Conservation (phyloP, 2,888 invertebrate genomes). For the Pterostichus niger region DNA sequence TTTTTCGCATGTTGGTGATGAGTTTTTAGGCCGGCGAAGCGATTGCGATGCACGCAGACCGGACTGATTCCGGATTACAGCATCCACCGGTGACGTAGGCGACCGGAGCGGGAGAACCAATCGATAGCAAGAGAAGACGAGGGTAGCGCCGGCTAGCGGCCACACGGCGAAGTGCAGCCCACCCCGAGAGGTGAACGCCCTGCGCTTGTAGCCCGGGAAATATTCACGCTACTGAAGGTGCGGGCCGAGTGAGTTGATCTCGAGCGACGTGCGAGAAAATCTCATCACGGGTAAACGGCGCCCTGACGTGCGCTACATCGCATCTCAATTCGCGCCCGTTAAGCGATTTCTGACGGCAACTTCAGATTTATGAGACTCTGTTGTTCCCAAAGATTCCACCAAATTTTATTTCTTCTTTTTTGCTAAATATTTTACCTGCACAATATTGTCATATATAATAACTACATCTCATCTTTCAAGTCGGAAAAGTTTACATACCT, state of each 20-base stretch:
- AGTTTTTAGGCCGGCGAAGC: constrained; percentile 56
- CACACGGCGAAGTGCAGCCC: constrained; percentile 17
- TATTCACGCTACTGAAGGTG: constrained; percentile 52
- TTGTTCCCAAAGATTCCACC: background rate
- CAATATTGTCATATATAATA: background rate
- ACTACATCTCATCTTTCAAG: too few relatives aligned
- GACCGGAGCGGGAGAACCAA: constrained; percentile 62
- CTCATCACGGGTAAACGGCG: constrained; percentile 26
- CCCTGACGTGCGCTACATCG: constrained; percentile 11
- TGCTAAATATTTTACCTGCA: background rate
- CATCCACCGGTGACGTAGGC: constrained; percentile 65
- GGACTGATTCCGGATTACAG: constrained; percentile 66
- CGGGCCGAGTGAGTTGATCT: constrained; percentile 23
- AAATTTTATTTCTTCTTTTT: background rate
- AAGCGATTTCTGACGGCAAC: constrained; percentile 25
- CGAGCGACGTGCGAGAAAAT: constrained; percentile 43
- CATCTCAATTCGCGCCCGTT: constrained; percentile 23
- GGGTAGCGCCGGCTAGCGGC: constrained; percentile 64
- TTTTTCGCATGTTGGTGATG: constrained; percentile 26
- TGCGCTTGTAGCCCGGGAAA: constrained; percentile 59
- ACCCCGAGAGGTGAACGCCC: constrained; percentile 66
- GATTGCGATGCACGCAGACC: constrained; percentile 61
- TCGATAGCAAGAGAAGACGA: constrained; percentile 59
- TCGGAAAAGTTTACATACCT: too few relatives aligned
- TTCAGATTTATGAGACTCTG: background rate